Conservation (phyloP, 2,113 vertebrate genomes). For the Cettia cetti region DNA sequence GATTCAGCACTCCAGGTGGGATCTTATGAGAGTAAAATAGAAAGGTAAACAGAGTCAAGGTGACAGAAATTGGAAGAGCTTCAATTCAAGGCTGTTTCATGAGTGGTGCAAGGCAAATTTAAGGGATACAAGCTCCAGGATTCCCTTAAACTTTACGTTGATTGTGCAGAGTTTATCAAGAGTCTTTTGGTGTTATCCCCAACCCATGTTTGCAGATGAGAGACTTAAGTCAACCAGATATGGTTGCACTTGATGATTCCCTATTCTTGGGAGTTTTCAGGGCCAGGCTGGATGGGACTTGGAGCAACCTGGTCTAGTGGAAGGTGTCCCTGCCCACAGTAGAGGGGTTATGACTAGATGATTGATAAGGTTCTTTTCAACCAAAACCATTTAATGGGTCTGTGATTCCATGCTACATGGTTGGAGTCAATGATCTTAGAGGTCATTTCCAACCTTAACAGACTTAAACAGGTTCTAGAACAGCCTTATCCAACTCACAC, state of each 20-base stretch:
- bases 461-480: neutral
- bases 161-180: neutral
- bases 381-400: neutral
- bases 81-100: neutral
- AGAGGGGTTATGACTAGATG: neutral
- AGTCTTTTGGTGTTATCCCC: neutral
- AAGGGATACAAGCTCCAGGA: neutral
- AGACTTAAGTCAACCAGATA: neutral
- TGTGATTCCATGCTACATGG: neutral
- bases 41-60: neutral
- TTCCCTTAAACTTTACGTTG: neutral
- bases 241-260: neutral
- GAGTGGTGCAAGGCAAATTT: neutral
- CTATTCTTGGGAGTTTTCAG: neutral
- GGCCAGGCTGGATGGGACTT: neutral
- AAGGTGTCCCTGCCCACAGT: neutral
- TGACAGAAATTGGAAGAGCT: neutral
- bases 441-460: neutral
- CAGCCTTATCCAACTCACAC: neutral
- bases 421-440: neutral
- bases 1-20: neutral
- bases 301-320: neutral
- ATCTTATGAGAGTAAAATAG: neutral
- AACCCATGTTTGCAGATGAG: neutral
- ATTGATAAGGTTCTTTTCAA: neutral